Percentiles rank a stretch among this genome's conserved stretches.
These are phyloP conservation scores for Portevinia maculata DNA, from an alignment of 2,888 invertebrate species.

Conservation along the genomic window DNA sequence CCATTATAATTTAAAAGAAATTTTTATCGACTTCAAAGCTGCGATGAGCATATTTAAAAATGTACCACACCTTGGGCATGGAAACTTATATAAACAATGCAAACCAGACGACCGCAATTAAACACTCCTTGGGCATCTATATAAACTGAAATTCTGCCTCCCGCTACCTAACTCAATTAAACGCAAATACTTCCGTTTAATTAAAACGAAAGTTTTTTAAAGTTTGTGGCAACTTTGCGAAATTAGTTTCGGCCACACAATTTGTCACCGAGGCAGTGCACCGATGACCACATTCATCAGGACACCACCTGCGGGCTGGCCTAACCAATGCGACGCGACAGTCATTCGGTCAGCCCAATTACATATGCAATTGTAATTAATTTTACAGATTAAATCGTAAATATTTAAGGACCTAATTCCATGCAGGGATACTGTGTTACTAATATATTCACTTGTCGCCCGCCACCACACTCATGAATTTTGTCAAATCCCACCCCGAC, in stretches of 20 bases:
- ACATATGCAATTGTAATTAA: slow-evolving; percentile 78
- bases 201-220: slow-evolving; percentile 57
- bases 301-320: slow-evolving; percentile 6
- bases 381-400: slow-evolving; percentile 80
- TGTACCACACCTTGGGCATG: too few relatives aligned
- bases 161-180: neutral
- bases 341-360: slow-evolving; percentile 57
- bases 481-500: neutral
- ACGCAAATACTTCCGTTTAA: slow-evolving; percentile 63
- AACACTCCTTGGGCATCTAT: too few relatives aligned
- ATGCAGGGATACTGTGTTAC: slow-evolving; percentile 39
- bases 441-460: slow-evolving; percentile 42
- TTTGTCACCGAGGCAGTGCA: slow-evolving; percentile 13
- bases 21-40: too few relatives aligned
- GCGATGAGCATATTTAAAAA: too few relatives aligned
- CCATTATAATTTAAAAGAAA: too few relatives aligned
- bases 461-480: slow-evolving; percentile 16
- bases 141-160: neutral
- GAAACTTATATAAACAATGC: too few relatives aligned
- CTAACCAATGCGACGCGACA: neutral
- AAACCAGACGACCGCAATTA: too few relatives aligned
- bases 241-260: slow-evolving; percentile 54
- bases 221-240: slow-evolving; percentile 46
- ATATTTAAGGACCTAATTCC: slow-evolving; percentile 74
- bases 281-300: slow-evolving; percentile 53